phyloP scores from a whole-genome alignment of 2,113 vertebrate genomes.

The Onychorhynchus coronatus region DNA sequence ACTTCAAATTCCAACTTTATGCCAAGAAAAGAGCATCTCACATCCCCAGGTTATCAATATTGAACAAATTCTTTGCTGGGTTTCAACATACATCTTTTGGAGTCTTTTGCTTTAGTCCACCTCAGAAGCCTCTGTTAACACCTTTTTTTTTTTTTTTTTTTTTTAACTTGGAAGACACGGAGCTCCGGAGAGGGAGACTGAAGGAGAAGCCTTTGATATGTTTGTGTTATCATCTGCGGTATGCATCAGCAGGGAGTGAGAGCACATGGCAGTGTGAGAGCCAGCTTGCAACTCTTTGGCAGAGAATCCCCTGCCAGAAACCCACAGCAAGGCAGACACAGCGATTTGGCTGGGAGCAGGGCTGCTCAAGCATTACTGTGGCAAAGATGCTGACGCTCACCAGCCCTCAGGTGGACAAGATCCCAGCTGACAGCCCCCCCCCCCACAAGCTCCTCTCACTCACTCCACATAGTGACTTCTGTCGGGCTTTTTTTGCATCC shows the following conservation, averaged over 20 bases:
- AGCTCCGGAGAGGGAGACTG: not conserved
- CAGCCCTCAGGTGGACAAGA: not conserved
- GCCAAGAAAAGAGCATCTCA: not conserved
- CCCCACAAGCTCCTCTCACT: not conserved
- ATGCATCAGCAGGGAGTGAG: not conserved
- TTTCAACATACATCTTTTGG: not conserved
- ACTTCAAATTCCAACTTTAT: not conserved
- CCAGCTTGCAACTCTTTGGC: not conserved
- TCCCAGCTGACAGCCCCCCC: not conserved
- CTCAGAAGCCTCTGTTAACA: not conserved
- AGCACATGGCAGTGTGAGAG: not conserved
- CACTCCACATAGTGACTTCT: not conserved
- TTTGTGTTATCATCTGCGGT: not conserved
- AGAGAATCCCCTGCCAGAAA: not conserved
- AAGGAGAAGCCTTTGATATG: not conserved
- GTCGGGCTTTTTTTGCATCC: not conserved
- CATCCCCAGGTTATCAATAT: not conserved
- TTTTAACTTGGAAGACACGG: not conserved
- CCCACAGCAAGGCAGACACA: not conserved
- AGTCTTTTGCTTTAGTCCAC: not conserved
- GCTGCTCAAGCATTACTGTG: rapidly evolving
- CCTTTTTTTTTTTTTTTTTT: not conserved
- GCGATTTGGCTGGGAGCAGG: not conserved
- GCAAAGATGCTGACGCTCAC: not conserved
- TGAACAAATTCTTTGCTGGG: not conserved